Base-by-base conservation (phyloP, 2,888 invertebrate species). In the Slavum lentiscoides region DNA sequence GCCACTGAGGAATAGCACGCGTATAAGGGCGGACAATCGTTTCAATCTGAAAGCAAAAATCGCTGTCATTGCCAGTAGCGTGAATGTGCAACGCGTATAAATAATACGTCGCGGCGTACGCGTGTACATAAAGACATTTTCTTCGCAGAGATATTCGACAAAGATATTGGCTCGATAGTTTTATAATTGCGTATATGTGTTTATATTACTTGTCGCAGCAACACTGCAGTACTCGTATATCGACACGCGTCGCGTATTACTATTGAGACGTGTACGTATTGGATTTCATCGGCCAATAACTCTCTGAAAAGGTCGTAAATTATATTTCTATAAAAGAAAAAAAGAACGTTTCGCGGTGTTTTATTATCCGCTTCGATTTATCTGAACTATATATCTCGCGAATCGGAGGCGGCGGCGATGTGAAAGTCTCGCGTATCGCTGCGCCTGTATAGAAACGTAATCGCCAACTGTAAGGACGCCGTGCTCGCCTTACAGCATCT, bases 241-340 rank as follows among this genome's bases (percentile, higher is more conserved):
- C n/a, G 19, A 39, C 53, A 64, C 39, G 53, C 53, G 74, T 37
- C 74, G 64, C 64, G 64, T 30, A 37, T 58, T 30, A 30, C 30
- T 70, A 23, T 53, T 21, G 49, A 49, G 53, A 68, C 68, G 68
- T 62, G 30, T 23, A 49, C 43, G 62, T 23, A 37, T 30, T 21
- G 64, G 39, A 55, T 64, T 74, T 74, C 43, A n/a, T 75, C 66
- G 39, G 30, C 30, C 59, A 75, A 67, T 59, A 43, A 75, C 75
- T 39, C 23, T 39, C 19, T 43, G 55, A 67, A 59, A 75, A 13
- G 43, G 23, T 43, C 43, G 23, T 75, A 74, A 74, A 74, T 67
- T 67, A 66, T 43, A 17, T 58, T 19, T 9, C 9, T 37, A 30
- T 30, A 30, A 19, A 55, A 55, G 55, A 55, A 55, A 55, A 55